Conservation (phyloP, 1,140 invertebrate genomes). For the Samia ricini region DNA sequence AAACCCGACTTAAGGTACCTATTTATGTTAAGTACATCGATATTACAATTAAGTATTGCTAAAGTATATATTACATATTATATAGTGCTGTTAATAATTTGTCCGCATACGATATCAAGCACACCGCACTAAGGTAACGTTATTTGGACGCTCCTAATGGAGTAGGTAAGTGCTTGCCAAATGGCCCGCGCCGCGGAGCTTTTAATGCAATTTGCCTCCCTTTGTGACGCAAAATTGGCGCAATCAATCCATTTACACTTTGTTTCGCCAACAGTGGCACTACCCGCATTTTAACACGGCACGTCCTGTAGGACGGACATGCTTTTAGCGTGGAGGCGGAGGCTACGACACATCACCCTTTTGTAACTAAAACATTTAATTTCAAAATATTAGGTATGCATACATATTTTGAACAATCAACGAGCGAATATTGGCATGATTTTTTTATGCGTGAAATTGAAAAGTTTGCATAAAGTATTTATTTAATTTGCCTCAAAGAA, state of each 20-base stretch:
- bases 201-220: conserved; percentile 73
- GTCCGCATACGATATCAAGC: background rate
- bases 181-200: conserved; percentile 71
- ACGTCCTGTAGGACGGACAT: conserved; percentile 19
- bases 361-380: background rate
- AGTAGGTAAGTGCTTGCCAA: conserved; percentile 74
- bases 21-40: no score
- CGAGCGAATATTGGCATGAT: background rate
- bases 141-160: conserved; percentile 71
- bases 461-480: no score
- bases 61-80: background rate
- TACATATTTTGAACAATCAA: background rate
- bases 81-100: background rate
- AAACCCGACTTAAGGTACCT: no score
- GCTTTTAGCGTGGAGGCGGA: conserved; percentile 56
- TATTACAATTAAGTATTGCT: no score
- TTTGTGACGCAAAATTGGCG: conserved; percentile 69
- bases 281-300: conserved; percentile 33
- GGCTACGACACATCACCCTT: no score
- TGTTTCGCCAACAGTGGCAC: conserved; percentile 71
- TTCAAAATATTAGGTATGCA: background rate
- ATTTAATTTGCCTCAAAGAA: no score
- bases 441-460: no score
- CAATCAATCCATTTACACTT: conserved; percentile 77
- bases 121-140: conserved; percentile 57